These are phyloP conservation scores for Alouatta palliata DNA, from an alignment of 2,113 vertebrate species.

Conservation along the genomic window DNA sequence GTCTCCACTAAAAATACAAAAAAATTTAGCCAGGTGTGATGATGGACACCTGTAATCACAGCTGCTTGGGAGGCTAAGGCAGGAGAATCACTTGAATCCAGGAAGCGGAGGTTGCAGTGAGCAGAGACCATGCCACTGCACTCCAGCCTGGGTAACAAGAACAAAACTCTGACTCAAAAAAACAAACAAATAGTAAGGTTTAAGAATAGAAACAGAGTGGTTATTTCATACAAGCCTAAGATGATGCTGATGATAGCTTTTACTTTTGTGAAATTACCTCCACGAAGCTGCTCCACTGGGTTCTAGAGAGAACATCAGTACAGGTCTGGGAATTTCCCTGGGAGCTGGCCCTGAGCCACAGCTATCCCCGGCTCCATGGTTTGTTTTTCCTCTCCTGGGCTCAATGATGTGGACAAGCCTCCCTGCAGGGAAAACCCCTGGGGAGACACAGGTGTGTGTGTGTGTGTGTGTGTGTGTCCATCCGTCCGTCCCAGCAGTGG, in stretches of 20 bases:
- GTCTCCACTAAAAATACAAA: no score
- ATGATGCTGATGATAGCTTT: accelerated
- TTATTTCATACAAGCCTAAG: not conserved
- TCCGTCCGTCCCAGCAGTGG: not conserved
- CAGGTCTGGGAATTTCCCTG: not conserved
- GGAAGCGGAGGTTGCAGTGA: not conserved
- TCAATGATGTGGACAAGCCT: not conserved
- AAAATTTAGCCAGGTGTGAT: no score
- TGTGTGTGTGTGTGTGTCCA: not conserved
- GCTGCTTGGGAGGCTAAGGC: not conserved
- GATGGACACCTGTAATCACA: not conserved
- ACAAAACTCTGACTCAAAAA: not conserved
- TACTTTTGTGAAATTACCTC: not conserved
- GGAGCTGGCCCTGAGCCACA: not conserved
- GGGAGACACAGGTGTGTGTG: no score
- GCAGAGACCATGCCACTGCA: not conserved
- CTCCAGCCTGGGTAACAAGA: not conserved
- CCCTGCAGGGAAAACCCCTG: not conserved
- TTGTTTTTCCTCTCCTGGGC: not conserved
- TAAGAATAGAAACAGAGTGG: not conserved
- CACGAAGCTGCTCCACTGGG: not conserved
- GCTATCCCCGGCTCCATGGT: accelerated
- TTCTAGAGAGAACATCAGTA: not conserved
- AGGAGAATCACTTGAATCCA: not conserved
- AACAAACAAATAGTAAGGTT: not conserved